These are phyloP conservation scores for Copidosoma floridanum DNA, from an alignment of 1,140 invertebrate species.

Conservation along the genomic window DNA sequence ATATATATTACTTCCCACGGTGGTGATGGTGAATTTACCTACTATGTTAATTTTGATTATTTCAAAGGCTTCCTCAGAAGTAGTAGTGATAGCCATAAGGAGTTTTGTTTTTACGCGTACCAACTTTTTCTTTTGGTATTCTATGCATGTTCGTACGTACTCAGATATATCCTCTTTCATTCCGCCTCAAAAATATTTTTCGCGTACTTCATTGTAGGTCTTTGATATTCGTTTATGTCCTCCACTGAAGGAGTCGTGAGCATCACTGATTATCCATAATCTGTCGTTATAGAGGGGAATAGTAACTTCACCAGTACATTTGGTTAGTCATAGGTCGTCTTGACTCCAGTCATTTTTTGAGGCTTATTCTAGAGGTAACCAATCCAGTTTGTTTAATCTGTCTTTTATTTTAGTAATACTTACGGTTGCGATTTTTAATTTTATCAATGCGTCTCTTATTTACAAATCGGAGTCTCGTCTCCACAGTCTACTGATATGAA, in stretches of 20 bases:
- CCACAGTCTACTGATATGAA: too few relatives aligned
- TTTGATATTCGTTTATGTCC: conserved; percentile 67
- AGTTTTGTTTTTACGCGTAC: conserved; percentile 35
- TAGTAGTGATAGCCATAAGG: conserved; percentile 45
- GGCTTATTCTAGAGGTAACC: background rate
- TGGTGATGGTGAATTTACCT: conserved; percentile 39
- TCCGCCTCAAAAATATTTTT: background rate
- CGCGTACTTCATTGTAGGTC: background rate
- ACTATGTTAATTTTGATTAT: conserved; percentile 43
- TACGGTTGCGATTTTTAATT: too few relatives aligned
- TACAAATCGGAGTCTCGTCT: too few relatives aligned
- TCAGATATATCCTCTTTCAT: background rate
- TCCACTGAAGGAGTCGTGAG: conserved; percentile 21
- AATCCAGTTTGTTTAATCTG: background rate
- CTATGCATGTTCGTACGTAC: background rate
- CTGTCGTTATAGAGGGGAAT: conserved; percentile 34
- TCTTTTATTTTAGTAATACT: too few relatives aligned
- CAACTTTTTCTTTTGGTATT: conserved; percentile 4
- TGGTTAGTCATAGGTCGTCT: background rate
- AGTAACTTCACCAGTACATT: conserved; percentile 16
- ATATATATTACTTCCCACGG: conserved; percentile 38
- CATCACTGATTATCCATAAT: conserved; percentile 9
- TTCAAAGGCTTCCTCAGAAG: conserved; percentile 41
- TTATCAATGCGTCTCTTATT: too few relatives aligned
- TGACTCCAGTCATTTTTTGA: too few relatives aligned